These are phyloP conservation scores for Ceyx melanurus DNA, from an alignment of 2,113 vertebrate genomes.

Conservation along the genomic window DNA sequence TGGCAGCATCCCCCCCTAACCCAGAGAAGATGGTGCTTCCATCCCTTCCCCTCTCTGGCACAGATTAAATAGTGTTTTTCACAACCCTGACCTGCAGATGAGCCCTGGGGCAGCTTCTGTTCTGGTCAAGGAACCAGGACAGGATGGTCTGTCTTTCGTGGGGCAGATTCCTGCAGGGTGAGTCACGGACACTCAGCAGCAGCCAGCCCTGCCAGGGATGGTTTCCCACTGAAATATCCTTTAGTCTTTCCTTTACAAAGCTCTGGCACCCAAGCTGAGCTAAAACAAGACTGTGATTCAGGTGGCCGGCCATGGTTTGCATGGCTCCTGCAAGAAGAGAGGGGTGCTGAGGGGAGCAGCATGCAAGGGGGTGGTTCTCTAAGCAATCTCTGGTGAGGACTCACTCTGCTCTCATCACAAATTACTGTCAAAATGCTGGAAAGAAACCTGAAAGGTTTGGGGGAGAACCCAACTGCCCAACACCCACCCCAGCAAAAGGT, in stretches of 20 bases:
- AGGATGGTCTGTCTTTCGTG: not conserved
- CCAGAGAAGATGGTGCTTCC: not conserved
- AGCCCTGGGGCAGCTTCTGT: not conserved
- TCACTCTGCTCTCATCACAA: rapidly evolving
- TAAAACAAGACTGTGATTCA: not conserved
- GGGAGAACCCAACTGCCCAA: not conserved
- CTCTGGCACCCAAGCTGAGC: not conserved
- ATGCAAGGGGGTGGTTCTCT: not conserved
- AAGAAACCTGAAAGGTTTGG: not conserved
- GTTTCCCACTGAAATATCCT: not conserved
- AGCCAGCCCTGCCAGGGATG: not conserved
- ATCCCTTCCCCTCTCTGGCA: not conserved
- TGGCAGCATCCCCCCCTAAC: not conserved
- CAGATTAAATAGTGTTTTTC: not conserved
- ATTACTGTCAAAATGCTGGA: not conserved
- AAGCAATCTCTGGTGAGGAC: not conserved
- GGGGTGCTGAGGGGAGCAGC: rapidly evolving
- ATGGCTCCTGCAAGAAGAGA: not conserved
- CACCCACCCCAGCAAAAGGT: not conserved
- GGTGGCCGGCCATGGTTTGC: rapidly evolving
- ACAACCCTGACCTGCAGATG: not conserved
- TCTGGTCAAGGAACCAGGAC: not conserved
- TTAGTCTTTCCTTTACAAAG: not conserved
- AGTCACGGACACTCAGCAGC: not conserved
- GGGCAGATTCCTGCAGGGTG: not conserved